Conservation (phyloP, 1,140 invertebrate species). For the Propsilocerus akamusi region DNA sequence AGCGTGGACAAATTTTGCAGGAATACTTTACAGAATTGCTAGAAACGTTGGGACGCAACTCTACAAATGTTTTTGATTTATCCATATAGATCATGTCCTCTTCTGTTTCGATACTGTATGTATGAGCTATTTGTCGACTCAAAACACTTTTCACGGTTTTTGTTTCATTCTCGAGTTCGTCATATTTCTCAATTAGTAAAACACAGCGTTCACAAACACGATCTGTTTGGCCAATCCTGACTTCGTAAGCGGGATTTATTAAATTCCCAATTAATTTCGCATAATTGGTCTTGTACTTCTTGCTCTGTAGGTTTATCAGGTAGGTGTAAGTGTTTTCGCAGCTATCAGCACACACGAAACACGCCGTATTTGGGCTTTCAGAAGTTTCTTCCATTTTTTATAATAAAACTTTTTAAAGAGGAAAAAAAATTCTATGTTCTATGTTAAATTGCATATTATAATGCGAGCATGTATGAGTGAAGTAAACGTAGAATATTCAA, state of each 20-base stretch:
- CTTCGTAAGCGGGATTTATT: not conserved
- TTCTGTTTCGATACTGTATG: not conserved
- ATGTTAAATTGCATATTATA: too few relatives aligned
- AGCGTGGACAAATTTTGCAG: not conserved
- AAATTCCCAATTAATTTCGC: not conserved
- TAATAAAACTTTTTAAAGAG: too few relatives aligned
- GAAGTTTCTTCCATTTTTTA: not conserved
- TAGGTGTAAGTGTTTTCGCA: not conserved
- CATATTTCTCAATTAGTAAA: not conserved
- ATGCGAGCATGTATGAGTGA: too few relatives aligned
- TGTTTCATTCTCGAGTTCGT: not conserved
- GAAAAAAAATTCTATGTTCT: too few relatives aligned
- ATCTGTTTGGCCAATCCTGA: not conserved
- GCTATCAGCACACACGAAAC: not conserved
- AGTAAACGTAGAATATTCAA: too few relatives aligned
- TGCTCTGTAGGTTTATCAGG: not conserved
- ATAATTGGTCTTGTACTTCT: not conserved
- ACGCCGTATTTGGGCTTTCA: too few relatives aligned
- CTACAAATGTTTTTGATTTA: not conserved
- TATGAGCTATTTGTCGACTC: not conserved
- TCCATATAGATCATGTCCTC: not conserved
- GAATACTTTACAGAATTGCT: not conserved
- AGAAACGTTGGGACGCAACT: not conserved
- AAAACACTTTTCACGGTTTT: not conserved
- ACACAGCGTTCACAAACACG: not conserved